phyloP scores from a whole-genome alignment of 2,888 invertebrate species.

The Heliconius ismenius region DNA sequence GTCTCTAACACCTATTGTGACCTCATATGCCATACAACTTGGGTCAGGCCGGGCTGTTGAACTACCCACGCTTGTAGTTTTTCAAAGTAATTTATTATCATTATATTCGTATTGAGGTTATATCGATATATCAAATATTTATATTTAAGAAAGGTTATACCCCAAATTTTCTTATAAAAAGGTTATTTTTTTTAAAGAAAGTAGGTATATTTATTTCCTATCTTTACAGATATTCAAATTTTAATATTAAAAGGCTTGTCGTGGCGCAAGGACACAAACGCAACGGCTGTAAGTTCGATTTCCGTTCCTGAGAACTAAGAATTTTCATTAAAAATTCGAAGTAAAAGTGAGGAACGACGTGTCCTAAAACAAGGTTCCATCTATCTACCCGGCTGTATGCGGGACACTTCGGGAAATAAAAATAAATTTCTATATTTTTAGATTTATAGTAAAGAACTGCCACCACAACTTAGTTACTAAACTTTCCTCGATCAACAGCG shows the following conservation, averaged over 20 bases:
- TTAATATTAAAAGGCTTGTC: too few relatives aligned
- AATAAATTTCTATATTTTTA: background rate
- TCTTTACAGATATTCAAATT: too few relatives aligned
- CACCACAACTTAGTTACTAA: background rate
- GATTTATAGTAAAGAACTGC: background rate
- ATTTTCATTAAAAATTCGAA: too few relatives aligned
- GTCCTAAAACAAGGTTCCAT: background rate
- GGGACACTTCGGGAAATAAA: background rate
- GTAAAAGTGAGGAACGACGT: background rate
- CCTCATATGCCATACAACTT: constrained; percentile 26
- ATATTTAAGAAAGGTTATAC: background rate
- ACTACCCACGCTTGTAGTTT: constrained; percentile 28
- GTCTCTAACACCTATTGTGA: constrained; percentile 31
- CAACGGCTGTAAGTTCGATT: too few relatives aligned
- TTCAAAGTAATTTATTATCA: constrained; percentile 12
- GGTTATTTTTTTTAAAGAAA: background rate
- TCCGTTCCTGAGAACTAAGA: too few relatives aligned
- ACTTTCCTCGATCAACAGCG: background rate
- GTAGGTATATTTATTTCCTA: too few relatives aligned
- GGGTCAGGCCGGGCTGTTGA: constrained; percentile 28
- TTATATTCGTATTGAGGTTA: constrained; percentile 8
- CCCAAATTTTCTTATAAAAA: background rate
- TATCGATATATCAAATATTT: background rate
- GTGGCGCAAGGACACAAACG: too few relatives aligned
- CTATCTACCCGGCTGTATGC: background rate